Conservation (phyloP, 2,797 vertebrate genomes). For the Rhinella marina region DNA sequence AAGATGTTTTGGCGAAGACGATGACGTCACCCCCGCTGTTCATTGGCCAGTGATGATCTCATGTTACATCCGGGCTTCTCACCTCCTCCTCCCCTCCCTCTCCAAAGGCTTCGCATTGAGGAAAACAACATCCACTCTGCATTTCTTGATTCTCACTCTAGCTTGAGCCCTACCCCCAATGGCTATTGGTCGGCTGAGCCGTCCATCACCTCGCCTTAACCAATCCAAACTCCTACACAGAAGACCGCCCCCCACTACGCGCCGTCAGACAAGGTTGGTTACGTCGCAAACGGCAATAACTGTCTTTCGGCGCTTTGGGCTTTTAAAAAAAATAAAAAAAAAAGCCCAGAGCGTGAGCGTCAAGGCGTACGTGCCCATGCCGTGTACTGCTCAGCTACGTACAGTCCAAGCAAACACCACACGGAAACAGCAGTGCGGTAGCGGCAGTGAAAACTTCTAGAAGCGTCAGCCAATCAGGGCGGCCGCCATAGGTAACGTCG, state of each 20-base stretch:
- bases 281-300: conserved; percentile 8
- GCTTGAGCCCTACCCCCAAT: not conserved
- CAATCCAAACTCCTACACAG: conserved; percentile 6
- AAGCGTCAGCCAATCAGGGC: conserved; percentile 14
- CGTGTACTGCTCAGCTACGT: not conserved
- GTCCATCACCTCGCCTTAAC: not conserved
- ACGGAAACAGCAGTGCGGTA: not conserved
- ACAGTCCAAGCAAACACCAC: not conserved
- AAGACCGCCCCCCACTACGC: not conserved
- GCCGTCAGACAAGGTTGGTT: conserved; percentile 40
- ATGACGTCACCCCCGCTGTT: conserved; percentile 37
- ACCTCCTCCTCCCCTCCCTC: not conserved
- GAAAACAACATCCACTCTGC: conserved; percentile 57
- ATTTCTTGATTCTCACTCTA: conserved; percentile 20
- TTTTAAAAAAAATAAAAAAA: no score
- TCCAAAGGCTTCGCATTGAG: conserved; percentile 45
- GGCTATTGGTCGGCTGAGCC: not conserved
- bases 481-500: not conserved
- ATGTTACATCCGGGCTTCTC: conserved; percentile 58
- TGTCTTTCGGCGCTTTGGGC: not conserved
- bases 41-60: conserved; percentile 58
- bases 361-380: fast-evolving
- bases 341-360: no score
- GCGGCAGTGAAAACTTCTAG: conserved; percentile 19
- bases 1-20: conserved; percentile 42